Percentiles rank a stretch among this genome's conserved stretches.
Evolutionary conservation across 2,888 invertebrate genomes (phyloP).

Genomic region (Thecocarcelia acutangulata): DNA sequence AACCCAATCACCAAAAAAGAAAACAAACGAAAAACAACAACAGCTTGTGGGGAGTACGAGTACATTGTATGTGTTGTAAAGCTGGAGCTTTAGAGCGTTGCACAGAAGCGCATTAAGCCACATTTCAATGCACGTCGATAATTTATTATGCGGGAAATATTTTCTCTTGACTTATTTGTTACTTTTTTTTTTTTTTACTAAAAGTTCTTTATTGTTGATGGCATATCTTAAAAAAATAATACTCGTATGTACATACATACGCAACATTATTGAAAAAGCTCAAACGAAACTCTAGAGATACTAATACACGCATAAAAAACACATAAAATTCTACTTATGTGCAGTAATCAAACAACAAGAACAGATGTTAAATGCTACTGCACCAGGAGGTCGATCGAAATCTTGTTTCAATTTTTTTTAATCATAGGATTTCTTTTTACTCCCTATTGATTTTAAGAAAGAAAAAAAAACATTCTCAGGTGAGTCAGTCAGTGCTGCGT

Average conservation of each 20-base stretch:
- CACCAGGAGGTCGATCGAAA: slow-evolving; percentile 70
- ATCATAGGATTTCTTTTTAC: slow-evolving; percentile 15
- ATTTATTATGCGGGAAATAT: slow-evolving; percentile 80
- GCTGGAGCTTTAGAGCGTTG: slow-evolving; percentile 67
- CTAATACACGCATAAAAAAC: background rate
- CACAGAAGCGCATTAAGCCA: slow-evolving; percentile 74
- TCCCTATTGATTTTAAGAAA: slow-evolving; percentile 55
- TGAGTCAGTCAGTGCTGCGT: slow-evolving; percentile 59
- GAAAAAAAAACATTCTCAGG: slow-evolving; percentile 12
- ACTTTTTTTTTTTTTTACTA: slow-evolving; percentile 68
- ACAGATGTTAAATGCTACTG: slow-evolving; percentile 73
- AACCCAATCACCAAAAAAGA: slow-evolving; percentile 16
- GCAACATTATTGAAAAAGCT: background rate
- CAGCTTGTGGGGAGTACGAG: slow-evolving; percentile 51
- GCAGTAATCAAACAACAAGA: slow-evolving; percentile 67
- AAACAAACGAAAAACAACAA: slow-evolving; percentile 23
- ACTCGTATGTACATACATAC: background rate
- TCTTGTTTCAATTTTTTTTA: slow-evolving; percentile 55
- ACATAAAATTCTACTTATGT: slow-evolving; percentile 13
- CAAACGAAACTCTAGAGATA: slow-evolving; percentile 18
- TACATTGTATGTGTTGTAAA: slow-evolving; percentile 38
- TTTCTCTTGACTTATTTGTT: slow-evolving; percentile 80
- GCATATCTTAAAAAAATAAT: slow-evolving; percentile 19
- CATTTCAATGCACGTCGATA: slow-evolving; percentile 75
- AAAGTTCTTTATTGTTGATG: slow-evolving; percentile 29